Evolutionary conservation across 2,113 vertebrate species (phyloP), one percentile per base, ranked within the genome.

Genomic region (Rhynchomys soricoides): DNA sequence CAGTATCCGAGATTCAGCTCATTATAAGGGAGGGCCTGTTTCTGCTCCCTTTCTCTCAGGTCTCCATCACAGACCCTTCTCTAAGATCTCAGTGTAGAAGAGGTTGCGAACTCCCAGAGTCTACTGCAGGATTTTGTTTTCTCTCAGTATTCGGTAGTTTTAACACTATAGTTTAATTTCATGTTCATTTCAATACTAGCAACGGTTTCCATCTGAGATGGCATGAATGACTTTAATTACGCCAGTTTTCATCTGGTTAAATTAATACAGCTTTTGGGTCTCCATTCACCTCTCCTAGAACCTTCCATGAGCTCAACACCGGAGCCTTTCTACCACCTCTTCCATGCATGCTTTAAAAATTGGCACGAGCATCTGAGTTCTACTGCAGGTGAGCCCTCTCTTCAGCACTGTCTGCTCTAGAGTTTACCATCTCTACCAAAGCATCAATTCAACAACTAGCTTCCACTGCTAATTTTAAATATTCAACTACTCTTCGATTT

Each of bases 381-480:
- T 19, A 3, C 57, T 29, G 2, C 37, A 73, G 0, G 12, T 68
- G 55, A 64, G 1, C 77, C 71, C 37, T 83, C 37, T 91, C 78
- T 64, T 74, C 43, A 29, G 37, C 34, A 40, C 2, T 83, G n/a
- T 55, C 59, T 77, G 85, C 45, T 81, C 91, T 26, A 52, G 52
- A 85, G 73, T 73, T 66, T 55, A 40, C 64, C 79, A 29, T 70
- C 3, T 81, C 81, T 85, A 24, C 11, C 3, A 89, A 68, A 71
- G 68, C 68, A 40, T 95, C 88, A 62, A 83, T 48, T 91, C 91
- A 34, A 50, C 62, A 70, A 55, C 73, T 75, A 19, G 64, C 95
- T 86, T 91, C 89, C 48, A 91, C 62, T 93, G 93, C 62, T 66
- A 71, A 91, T 64, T 94, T 97, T 62, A 95, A 96, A 89, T 5